phyloP scores from a whole-genome alignment of 2,888 invertebrate genomes.

The Scaptomyza polygonia region DNA sequence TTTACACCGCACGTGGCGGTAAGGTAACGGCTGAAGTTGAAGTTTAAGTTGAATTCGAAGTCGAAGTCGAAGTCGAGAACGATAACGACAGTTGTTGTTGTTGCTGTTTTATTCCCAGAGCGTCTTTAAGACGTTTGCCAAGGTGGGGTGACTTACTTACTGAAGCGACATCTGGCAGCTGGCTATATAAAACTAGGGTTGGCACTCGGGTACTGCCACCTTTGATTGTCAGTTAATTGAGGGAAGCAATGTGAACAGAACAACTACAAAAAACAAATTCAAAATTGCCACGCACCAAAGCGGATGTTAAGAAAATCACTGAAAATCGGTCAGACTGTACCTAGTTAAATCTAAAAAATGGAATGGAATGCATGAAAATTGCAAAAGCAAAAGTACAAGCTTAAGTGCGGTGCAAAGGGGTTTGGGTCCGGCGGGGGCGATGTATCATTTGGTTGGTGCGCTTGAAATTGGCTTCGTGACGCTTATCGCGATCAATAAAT shows the following conservation, averaged over 20 bases:
- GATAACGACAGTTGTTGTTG: conserved; percentile 64
- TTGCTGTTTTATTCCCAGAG: conserved; percentile 79
- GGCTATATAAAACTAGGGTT: conserved; percentile 19
- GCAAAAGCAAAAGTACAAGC: conserved; percentile 12
- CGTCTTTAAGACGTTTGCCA: conserved; percentile 70
- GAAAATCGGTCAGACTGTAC: conserved; percentile 46
- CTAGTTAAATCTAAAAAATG: too few species aligned
- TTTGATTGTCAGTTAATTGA: conserved; percentile 72
- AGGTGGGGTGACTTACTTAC: conserved; percentile 63
- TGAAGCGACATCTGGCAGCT: conserved; percentile 68
- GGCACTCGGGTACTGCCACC: conserved; percentile 35
- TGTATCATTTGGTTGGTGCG: conserved; percentile 69
- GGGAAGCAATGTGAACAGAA: conserved; percentile 29
- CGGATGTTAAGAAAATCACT: conserved; percentile 52
- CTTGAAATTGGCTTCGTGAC: conserved; percentile 83
- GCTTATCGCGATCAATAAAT: conserved; percentile 84
- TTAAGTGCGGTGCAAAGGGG: too few species aligned
- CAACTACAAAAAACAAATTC: neutral
- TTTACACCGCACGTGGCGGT: conserved; percentile 55
- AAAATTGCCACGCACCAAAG: conserved; percentile 68
- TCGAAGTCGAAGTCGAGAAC: conserved; percentile 15
- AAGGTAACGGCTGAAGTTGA: conserved; percentile 59
- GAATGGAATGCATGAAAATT: conserved; percentile 31
- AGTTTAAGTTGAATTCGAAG: conserved; percentile 14
- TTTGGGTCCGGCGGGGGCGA: too few species aligned